Evolutionary conservation across 2,113 vertebrate genomes (phyloP).

Genomic region (Thamnophis sirtalis): DNA sequence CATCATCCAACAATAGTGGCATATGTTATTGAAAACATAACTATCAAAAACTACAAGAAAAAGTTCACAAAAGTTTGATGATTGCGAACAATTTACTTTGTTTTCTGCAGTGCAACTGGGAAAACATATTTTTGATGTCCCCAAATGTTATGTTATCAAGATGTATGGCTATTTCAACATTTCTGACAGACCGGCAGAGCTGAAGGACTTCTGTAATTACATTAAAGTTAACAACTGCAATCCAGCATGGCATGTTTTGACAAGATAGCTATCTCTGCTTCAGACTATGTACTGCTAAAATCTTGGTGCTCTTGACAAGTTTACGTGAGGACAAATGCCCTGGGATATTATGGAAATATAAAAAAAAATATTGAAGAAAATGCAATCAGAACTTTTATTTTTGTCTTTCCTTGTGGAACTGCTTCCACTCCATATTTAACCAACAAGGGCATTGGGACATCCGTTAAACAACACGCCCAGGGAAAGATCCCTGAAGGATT

Average conservation of each 20-base stretch:
- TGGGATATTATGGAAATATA: not conserved
- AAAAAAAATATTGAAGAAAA: not conserved
- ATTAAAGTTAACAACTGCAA: not conserved
- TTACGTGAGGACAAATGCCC: not conserved
- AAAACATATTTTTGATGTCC: not conserved
- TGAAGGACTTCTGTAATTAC: not conserved
- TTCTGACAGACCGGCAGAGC: not conserved
- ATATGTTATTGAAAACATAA: not conserved
- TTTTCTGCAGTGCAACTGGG: not conserved
- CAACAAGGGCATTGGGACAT: not conserved
- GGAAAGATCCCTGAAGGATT: not conserved
- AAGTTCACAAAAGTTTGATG: not conserved
- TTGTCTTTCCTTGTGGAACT: not conserved
- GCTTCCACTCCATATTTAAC: not conserved
- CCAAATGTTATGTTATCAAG: not conserved
- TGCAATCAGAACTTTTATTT: not conserved
- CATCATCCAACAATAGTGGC: not conserved
- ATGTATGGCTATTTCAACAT: not conserved
- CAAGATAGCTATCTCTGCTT: not conserved
- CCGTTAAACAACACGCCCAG: not conserved
- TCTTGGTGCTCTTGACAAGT: not conserved
- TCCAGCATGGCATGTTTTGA: not conserved
- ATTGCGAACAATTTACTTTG: not conserved
- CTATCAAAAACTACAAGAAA: not conserved
- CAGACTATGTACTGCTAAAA: not conserved